phyloP scores from a whole-genome alignment of 2,888 invertebrate species.

The Scaptomyza tumidula region DNA sequence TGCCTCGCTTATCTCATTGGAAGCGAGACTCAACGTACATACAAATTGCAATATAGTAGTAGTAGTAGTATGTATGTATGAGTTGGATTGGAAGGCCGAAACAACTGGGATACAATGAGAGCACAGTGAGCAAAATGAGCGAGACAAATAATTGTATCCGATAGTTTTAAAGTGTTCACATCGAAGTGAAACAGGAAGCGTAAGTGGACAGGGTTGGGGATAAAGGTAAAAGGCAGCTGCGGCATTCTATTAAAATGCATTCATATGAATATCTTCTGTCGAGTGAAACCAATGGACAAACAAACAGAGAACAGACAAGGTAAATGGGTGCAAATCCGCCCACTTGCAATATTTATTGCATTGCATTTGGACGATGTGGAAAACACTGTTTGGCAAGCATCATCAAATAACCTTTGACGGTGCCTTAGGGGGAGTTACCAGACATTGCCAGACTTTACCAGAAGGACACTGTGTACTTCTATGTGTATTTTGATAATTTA shows the following conservation, averaged over 20 bases:
- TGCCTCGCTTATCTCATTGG: slow-evolving; percentile 57
- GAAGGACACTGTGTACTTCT: slow-evolving; percentile 5
- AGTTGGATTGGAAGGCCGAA: slow-evolving; percentile 14
- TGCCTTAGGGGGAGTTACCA: slow-evolving; percentile 22
- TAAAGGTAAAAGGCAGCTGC: background rate
- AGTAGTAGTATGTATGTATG: background rate
- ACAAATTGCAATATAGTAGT: slow-evolving; percentile 4
- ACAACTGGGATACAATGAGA: slow-evolving; percentile 17
- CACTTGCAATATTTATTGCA: slow-evolving; percentile 65
- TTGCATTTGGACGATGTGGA: slow-evolving; percentile 42
- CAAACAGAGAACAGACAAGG: slow-evolving; percentile 2
- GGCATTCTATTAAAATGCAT: slow-evolving; percentile 44
- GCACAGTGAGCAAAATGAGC: slow-evolving; percentile 12
- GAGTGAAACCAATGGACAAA: slow-evolving; percentile 25
- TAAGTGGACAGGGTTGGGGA: background rate
- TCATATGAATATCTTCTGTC: slow-evolving; percentile 50
- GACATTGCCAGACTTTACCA: slow-evolving; percentile 27
- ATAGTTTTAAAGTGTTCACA: slow-evolving; percentile 50
- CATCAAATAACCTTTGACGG: slow-evolving; percentile 60
- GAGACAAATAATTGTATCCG: slow-evolving; percentile 60
- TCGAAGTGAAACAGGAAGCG: slow-evolving; percentile 5
- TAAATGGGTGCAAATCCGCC: slow-evolving; percentile 42
- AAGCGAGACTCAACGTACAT: slow-evolving; percentile 28
- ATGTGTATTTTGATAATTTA: slow-evolving; percentile 57
- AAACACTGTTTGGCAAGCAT: slow-evolving; percentile 23